Evolutionary conservation across 2,113 vertebrate genomes (phyloP).

Genomic region (Herpetotheres cachinnans): DNA sequence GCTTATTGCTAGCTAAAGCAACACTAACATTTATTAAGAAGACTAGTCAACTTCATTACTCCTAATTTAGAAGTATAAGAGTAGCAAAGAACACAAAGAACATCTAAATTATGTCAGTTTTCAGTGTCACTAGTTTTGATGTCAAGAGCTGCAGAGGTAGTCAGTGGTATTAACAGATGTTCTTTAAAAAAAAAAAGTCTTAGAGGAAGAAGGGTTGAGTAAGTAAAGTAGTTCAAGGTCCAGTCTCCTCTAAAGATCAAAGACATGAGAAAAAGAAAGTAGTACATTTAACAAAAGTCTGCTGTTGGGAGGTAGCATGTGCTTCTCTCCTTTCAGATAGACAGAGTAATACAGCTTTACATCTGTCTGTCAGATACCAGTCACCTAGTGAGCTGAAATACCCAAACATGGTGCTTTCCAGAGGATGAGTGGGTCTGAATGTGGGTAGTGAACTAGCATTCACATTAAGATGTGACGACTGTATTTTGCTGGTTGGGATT

Average conservation of each 20-base stretch:
- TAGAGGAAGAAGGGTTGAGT: not conserved
- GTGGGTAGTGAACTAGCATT: not conserved
- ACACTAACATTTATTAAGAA: not conserved
- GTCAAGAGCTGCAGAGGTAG: not conserved
- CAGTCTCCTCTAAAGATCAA: not conserved
- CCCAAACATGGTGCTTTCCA: not conserved
- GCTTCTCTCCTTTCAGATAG: not conserved
- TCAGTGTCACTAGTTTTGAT: not conserved
- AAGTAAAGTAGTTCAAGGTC: constrained; percentile 54
- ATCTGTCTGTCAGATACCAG: not conserved
- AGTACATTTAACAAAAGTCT: not conserved
- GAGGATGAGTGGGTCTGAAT: not conserved
- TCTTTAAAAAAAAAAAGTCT: not conserved
- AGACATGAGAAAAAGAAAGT: not conserved
- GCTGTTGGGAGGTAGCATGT: not conserved
- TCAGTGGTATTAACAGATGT: not conserved
- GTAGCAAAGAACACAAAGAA: not conserved
- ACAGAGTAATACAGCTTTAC: not conserved
- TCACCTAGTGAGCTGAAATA: not conserved
- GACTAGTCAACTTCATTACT: not conserved
- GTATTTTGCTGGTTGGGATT: not conserved
- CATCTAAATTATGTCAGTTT: not conserved
- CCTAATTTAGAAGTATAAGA: not conserved
- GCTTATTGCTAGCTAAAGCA: not conserved
- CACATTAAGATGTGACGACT: not conserved